These are phyloP conservation scores for Cetoscarus ocellatus DNA, from an alignment of 2,797 vertebrate genomes.

Conservation along the genomic window DNA sequence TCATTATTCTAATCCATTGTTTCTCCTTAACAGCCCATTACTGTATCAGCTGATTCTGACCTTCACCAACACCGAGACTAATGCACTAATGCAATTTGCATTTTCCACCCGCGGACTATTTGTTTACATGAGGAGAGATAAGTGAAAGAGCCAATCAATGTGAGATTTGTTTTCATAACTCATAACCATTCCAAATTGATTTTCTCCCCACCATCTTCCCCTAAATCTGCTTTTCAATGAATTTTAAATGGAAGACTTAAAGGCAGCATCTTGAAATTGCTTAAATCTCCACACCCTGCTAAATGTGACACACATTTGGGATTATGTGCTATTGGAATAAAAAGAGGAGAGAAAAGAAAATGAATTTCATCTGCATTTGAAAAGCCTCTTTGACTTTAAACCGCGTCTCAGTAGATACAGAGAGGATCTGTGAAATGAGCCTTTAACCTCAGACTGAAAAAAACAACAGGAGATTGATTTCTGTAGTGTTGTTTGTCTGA, in stretches of 20 bases:
- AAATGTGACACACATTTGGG: constrained; percentile 70
- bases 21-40: constrained; percentile 48
- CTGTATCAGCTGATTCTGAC: constrained; percentile 67
- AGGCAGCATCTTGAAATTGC: constrained; percentile 66
- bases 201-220: constrained; percentile 34
- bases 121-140: constrained; percentile 71
- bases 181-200: constrained; percentile 77
- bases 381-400: constrained; percentile 65
- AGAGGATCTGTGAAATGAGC: constrained; percentile 43
- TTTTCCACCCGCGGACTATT: constrained; percentile 65
- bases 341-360: constrained; percentile 24
- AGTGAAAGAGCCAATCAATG: constrained; percentile 71
- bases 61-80: constrained; percentile 64
- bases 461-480: constrained; percentile 9
- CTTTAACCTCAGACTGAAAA: constrained; percentile 46
- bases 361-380: constrained; percentile 72
- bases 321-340: constrained; percentile 61
- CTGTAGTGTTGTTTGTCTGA: neutral
- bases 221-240: constrained; percentile 78
- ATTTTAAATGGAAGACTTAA: constrained; percentile 77
- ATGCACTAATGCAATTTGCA: constrained; percentile 70
- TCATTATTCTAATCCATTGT: constrained; percentile 49
- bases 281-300: constrained; percentile 64
- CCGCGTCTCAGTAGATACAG: constrained; percentile 48
- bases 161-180: constrained; percentile 75